A percentile compares a stretch with the other conserved stretches of the same genome.
Evolutionary conservation across 2,888 invertebrate species (phyloP).

Genomic region (Drymonia ruficornis): DNA sequence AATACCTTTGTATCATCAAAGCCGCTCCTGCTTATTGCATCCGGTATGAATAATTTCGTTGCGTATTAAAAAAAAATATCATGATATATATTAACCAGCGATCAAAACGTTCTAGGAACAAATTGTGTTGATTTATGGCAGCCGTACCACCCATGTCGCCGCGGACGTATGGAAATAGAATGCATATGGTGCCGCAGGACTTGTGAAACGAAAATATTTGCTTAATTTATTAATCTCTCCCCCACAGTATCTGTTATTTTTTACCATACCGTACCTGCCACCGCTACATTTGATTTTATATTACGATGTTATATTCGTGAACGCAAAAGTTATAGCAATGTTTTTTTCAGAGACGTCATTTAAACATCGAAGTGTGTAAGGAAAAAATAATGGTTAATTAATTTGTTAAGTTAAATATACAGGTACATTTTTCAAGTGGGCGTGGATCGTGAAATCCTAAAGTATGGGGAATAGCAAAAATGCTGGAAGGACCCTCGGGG

Average conservation of each 20-base stretch:
- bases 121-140: constrained; percentile 73
- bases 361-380: too few relatives aligned
- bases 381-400: too few relatives aligned
- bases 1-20: too few relatives aligned
- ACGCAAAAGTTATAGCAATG: not conserved
- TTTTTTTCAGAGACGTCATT: too few relatives aligned
- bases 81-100: constrained; percentile 54
- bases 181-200: constrained; percentile 40
- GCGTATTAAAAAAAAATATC: constrained; percentile 35
- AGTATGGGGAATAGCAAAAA: too few relatives aligned
- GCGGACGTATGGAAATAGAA: constrained; percentile 63
- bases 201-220: constrained; percentile 28
- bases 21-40: too few relatives aligned
- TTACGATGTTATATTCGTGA: not conserved
- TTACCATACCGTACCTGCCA: not conserved
- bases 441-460: too few relatives aligned
- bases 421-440: too few relatives aligned
- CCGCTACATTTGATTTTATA: not conserved
- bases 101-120: constrained; percentile 65
- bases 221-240: constrained; percentile 16
- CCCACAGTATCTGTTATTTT: not conserved
- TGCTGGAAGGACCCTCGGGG: too few relatives aligned
- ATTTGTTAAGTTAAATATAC: too few relatives aligned
- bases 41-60: too few relatives aligned
- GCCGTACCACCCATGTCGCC: constrained; percentile 71